A percentile compares a stretch with the other conserved stretches of the same genome.
Conservation (phyloP, 2,113 vertebrate genomes). For the Accipiter virgatus region DNA sequence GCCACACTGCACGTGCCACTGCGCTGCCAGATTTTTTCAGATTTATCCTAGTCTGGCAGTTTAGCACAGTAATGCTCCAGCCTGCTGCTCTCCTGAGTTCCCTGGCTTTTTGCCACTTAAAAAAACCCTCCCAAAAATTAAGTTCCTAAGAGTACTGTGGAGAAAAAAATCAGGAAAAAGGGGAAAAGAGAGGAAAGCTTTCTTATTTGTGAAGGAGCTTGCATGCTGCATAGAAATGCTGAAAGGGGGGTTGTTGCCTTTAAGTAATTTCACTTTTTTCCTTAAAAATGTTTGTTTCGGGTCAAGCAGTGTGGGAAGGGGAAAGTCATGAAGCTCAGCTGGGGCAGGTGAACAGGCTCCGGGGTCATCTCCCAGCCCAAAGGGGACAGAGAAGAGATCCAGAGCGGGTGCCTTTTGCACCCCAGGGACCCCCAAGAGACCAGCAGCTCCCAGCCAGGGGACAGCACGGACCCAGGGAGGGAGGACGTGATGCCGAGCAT, state of each 20-base stretch:
- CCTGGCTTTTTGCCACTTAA: neutral
- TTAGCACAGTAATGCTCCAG: neutral
- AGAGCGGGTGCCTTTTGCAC: neutral
- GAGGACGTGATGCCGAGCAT: neutral
- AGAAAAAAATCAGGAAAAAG: neutral
- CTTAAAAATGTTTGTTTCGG: fast-evolving
- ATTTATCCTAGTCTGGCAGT: neutral
- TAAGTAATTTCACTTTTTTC: neutral
- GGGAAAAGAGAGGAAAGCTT: neutral
- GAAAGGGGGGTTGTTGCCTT: too few relatives aligned
- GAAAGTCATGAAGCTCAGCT: neutral
- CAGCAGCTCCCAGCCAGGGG: neutral
- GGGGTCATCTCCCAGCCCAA: neutral
- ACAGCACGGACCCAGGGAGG: fast-evolving
- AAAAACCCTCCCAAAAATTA: neutral
- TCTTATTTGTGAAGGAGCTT: neutral
- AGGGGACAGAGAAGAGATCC: neutral
- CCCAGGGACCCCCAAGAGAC: too few relatives aligned
- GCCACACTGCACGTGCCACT: neutral
- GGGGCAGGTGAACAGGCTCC: neutral
- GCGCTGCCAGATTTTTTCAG: fast-evolving
- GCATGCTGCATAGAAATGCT: fast-evolving
- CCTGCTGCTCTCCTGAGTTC: neutral
- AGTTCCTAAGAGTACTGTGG: neutral
- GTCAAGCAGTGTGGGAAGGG: neutral